Evolutionary conservation across 1,140 invertebrate genomes (phyloP).

Genomic region (roundworm (Caenorhabditis elegans)): WBcel235 BX284604.4:8160501-8161000

Average conservation of each 20-base stretch:
- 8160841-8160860: not conserved
- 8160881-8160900: constrained; percentile 41
- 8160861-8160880: constrained; percentile 3
- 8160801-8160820: constrained; percentile 30
- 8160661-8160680: constrained; percentile 63
- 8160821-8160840: constrained; percentile 2
- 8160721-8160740: constrained; percentile 37
- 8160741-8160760: constrained; percentile 50
- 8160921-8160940: constrained; percentile 51
- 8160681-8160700: constrained; percentile 54
- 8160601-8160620: not conserved
- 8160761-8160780: constrained; percentile 50
- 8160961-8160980: constrained; percentile 62
- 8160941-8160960: constrained; percentile 38
- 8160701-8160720: constrained; percentile 51
- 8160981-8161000: constrained; percentile 64
- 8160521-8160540: constrained; percentile 11
- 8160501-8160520: constrained; percentile 4
- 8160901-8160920: constrained; percentile 44
- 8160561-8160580: not conserved
- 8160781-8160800: constrained; percentile 45
- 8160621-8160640: constrained; percentile 41
- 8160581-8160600: constrained; percentile 27
- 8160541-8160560: constrained; percentile 18
- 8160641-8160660: constrained; percentile 67